Evolutionary conservation across 2,888 invertebrate genomes (phyloP).

Genomic region (Heterodera filipjevi): DNA sequence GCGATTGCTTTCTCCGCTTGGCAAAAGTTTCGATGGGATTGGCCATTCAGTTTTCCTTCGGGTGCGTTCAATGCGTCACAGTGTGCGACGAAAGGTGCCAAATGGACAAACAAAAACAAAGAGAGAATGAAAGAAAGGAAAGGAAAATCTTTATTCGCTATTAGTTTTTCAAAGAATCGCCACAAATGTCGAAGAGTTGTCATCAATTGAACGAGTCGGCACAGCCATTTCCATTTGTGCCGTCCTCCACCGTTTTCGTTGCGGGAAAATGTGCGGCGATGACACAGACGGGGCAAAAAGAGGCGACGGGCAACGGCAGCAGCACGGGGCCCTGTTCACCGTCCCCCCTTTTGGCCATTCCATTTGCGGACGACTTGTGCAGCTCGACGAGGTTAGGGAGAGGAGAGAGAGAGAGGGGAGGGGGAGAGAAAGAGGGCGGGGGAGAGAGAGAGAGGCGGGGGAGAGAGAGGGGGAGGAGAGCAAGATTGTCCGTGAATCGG

Average conservation of each 20-base stretch:
- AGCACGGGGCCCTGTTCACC: neutral
- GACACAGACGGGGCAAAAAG: neutral
- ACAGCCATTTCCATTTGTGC: neutral
- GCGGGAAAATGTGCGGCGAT: neutral
- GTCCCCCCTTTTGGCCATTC: neutral
- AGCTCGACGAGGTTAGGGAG: neutral
- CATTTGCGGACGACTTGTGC: slow-evolving; percentile 1
- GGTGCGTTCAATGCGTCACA: slow-evolving; percentile 10
- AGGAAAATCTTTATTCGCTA: neutral
- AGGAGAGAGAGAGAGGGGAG: neutral
- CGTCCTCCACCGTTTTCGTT: neutral
- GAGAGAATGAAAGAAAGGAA: neutral
- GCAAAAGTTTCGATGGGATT: neutral
- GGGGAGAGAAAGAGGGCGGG: no score
- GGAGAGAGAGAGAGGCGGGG: no score
- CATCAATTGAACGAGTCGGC: neutral
- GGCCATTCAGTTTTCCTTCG: neutral
- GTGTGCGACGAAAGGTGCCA: neutral
- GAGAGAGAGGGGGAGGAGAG: no score
- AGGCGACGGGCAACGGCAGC: neutral
- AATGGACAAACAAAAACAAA: neutral
- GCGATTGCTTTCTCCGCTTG: slow-evolving; percentile 6
- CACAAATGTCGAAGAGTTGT: neutral
- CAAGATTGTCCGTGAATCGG: no score
- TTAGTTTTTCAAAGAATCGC: slow-evolving; percentile 1